These are phyloP conservation scores for Chorisops tibialis DNA, from an alignment of 2,888 invertebrate genomes.

Conservation along the genomic window DNA sequence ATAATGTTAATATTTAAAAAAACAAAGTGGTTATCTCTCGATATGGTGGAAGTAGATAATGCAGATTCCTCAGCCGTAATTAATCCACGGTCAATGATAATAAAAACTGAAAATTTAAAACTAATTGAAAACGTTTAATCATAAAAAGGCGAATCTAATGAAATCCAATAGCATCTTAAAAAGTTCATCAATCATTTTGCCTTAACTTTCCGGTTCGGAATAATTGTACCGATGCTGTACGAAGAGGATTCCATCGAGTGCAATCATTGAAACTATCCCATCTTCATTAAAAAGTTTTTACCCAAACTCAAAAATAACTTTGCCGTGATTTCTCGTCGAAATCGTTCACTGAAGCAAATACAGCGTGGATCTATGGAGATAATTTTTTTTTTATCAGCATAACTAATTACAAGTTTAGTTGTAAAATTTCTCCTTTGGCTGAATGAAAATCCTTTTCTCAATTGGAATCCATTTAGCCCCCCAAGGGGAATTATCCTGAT, in stretches of 20 bases:
- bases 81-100: too few relatives aligned
- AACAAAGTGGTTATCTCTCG: too few relatives aligned
- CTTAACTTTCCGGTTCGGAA: too few relatives aligned
- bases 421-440: neutral
- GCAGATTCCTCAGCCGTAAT: too few relatives aligned
- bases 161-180: too few relatives aligned
- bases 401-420: slow-evolving; percentile 20
- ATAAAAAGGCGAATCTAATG: too few relatives aligned
- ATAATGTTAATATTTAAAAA: too few relatives aligned
- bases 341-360: slow-evolving; percentile 1
- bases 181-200: too few relatives aligned
- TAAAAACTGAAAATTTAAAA: too few relatives aligned
- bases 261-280: neutral
- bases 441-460: neutral
- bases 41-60: too few relatives aligned
- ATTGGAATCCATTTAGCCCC: neutral
- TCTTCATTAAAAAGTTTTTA: slow-evolving; percentile 19
- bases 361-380: neutral
- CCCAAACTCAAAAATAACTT: slow-evolving; percentile 12
- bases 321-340: slow-evolving; percentile 3
- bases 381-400: neutral
- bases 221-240: neutral
- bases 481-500: too few relatives aligned
- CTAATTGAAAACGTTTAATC: too few relatives aligned
- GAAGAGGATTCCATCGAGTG: neutral